Base-by-base conservation (phyloP, 2,113 vertebrate genomes). In the Hippoglossus stenolepis region DNA sequence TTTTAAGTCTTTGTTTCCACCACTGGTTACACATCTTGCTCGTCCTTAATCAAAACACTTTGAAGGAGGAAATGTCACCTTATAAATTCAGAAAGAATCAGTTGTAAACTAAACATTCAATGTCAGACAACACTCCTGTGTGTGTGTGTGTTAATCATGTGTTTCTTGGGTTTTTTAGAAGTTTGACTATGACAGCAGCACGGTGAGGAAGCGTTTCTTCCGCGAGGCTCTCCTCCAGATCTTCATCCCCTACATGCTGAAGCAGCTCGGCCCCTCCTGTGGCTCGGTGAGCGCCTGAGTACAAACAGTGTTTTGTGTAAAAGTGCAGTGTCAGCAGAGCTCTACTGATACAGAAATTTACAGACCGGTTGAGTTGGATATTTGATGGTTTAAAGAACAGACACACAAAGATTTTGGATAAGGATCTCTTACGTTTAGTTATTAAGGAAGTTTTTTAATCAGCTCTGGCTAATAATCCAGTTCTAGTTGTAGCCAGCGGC, bases 151-250 rank as follows among this genome's bases (percentile, higher is more conserved):
- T 23, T 13, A 13, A 18, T 51, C 17, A 54, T 23, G 9, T 26
- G 8, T 24, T 26, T 47, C 38, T 1, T 24, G 7, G 24, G 2
- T n/a, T 21, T 23, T 26, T 2, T 84, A 99, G 97, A 99, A 99
- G 82, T 99, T 96, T 0, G 97, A 98, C 93, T 98, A 98, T 0
- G 97, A 99, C 94, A 99, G 97, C 95, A 99, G 97, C 93, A 96
- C 96, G 0, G 97, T 98, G 85, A 88, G 97, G 65, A 99, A 99
- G 93, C 96, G 94, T 51, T 98, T 99, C 93, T 99, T 99, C 93
- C 94, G 97, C 38, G 97, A 99, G 85, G 97, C 97, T 3, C 94
- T 99, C n/a, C 93, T 98, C 68, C 97, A 98, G 94, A 96, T 98
- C 93, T 96, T 97, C 73, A 96, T 98, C 85, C 97, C 97, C 0